Evolutionary conservation across 2,888 invertebrate genomes (phyloP), one percentile per base, ranked within the genome.

Genomic region (Diogma glabrata): DNA sequence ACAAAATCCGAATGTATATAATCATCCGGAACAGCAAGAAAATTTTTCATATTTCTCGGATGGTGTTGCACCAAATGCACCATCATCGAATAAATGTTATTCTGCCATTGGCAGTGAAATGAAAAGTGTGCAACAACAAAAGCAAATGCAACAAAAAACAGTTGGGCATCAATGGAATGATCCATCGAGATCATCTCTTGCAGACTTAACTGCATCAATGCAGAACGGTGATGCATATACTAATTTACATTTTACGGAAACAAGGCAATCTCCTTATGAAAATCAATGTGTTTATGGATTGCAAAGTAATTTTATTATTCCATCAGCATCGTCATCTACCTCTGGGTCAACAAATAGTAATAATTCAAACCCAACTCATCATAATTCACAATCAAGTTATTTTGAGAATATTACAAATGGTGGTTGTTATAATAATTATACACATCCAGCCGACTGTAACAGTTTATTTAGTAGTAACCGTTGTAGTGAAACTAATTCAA

Each of bases 31-130:
- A 67, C 53, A 9, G 63, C 17, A 28, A 19, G 45, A 52, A 10
- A 50, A 50, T 52, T 54, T 51, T 45, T 54, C 54, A 7, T 55
- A 55, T 40, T 55, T 54, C 24, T 54, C 57, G 1, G 52, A 53
- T 43, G 52, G 51, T 33, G 23, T 38, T 20, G 14, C 43, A 17
- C 47, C 48, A 7, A 51, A 30, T 45, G 33, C 17, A 1, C 22
- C 20, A n/a, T 46, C 30, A 24, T 24, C 40, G 23, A 46, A 47
- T 23, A 65, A 66, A 55, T 67, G 64, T 50, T 60, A 66, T 33
- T 67, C 67, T 3, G 70, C 69, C 17, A 70, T 70, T 55, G 70
- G 70, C 10, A 70, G 69, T 58, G 70, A 70, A 60, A 57, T 68
- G 20, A 69, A 62, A 51, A 62, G 53, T 47, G 63, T 61, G 9